Evolutionary conservation across 2,113 vertebrate genomes (phyloP).

Genomic region (Epinephelus lanceolatus): DNA sequence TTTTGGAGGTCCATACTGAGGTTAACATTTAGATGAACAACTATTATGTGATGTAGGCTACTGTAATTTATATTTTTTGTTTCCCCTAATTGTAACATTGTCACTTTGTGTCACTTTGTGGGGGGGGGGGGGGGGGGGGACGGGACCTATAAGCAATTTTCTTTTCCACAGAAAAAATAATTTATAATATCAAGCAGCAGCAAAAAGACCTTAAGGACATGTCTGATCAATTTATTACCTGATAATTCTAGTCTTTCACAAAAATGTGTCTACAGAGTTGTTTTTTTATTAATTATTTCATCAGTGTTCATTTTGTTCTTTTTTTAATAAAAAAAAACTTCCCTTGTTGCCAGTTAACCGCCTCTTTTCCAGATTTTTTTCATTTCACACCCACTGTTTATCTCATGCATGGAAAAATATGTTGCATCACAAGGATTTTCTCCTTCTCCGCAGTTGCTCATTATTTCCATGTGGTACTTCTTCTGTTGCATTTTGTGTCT

Average conservation of each 20-base stretch:
- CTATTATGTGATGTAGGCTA: neutral
- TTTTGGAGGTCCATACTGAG: neutral
- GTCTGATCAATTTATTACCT: too few relatives aligned
- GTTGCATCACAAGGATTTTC: conserved; percentile 10
- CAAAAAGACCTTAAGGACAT: neutral
- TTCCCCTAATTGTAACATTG: neutral
- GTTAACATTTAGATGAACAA: neutral
- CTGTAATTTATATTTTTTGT: neutral
- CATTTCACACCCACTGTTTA: conserved; percentile 4
- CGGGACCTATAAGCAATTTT: neutral
- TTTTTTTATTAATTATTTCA: too few relatives aligned
- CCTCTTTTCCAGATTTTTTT: neutral
- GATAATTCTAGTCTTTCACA: too few relatives aligned
- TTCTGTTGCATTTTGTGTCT: neutral
- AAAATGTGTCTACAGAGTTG: too few relatives aligned
- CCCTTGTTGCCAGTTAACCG: neutral
- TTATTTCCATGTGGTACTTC: neutral
- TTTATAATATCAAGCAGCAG: neutral
- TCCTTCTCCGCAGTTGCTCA: neutral
- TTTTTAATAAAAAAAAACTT: neutral
- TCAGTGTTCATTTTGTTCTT: too few relatives aligned
- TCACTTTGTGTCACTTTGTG: neutral
- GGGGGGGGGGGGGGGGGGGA: too few relatives aligned
- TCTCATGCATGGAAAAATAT: neutral
- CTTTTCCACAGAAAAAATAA: too few relatives aligned